Evolutionary conservation across 2,888 invertebrate genomes (phyloP), one percentile per base, ranked within the genome.

Genomic region (Frankliniella fusca): DNA sequence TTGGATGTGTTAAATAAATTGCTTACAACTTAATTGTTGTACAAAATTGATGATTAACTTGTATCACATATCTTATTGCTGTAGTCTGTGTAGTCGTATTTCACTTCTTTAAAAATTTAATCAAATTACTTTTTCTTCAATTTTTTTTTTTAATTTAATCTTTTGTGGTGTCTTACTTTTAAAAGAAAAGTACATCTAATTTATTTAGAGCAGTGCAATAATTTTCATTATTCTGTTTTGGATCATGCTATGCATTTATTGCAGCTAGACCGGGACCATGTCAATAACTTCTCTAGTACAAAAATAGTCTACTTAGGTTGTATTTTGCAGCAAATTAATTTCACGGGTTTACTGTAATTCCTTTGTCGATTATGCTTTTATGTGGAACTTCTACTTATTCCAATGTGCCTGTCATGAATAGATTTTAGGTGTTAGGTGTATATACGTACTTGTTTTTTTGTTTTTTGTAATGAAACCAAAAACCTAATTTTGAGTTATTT

Each of bases 221-320:
- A 61, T 23, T 76, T 76, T 1, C 5, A 27, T 23, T 76, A 27
- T 76, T 27, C 15, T 20, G 18, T 54, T 20, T 54, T 54, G 18
- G 10, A 20, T 54, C 20, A 12, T 54, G 15, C 54, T 20, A 20
- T 54, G 15, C 54, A 54, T 54, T 11, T 76, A 27, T 20, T 61
- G 61, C 61, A 61, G 61, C n/a, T 61, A 61, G 61, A 18, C 61
- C 10, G 70, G 70, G 70, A 76, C 70, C 70, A 76, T 23, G 27
- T 10, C 27, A 11, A 27, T 9, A 27, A 76, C 27, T 27, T 27
- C 0, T 23, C 27, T 27, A 76, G 70, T 76, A 76, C 70, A 76
- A 76, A 76, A 27, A 27, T 76, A 70, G 70, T 70, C 70, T 70
- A 70, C 70, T 70, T 70, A 70, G 23, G 70, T n/a, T 70, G 23